Base-by-base conservation (phyloP, 2,113 vertebrate genomes). In the Anas platyrhynchos region DNA sequence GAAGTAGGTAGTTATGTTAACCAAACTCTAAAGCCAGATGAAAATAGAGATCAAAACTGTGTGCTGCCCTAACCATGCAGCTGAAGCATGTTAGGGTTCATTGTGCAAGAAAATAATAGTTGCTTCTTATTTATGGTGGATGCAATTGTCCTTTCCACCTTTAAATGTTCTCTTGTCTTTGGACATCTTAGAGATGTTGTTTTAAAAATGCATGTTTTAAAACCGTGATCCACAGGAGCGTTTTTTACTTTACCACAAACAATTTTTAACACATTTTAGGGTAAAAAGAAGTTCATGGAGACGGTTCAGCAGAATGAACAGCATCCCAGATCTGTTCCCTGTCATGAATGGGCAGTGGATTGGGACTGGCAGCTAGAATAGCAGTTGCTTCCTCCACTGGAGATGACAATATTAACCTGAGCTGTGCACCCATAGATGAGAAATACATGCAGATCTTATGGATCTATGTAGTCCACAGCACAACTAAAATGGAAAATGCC, bases 361-460 rank as follows among this genome's bases (percentile, higher is more conserved):
- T n/a, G 6, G 41, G 27, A 15, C 36, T 86, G 43, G 67, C 10
- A 84, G 26, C 3, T 43, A 73, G 44, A 65, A 72, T 32, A 61
- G 22, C 2, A 4, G 11, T 29, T 38, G 17, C 5, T 31, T 71
- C n/a, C 78, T 43, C 43, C 17, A 43, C 6, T 0, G 1, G 4
- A 1, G 1, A 16, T 16, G 32, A 50, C 25, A 48, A 2, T 44
- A 29, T 16, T 36, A 56, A 6, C 22, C 13, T 34, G 65, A 59
- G 1, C 34, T 77, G 7, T 48, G 52, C n/a, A 10, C n/a, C 16
- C 23, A 8, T 10, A 62, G 46, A 27, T 11, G 67, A 43, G 43
- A 16, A 43, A 44, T 0, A 0, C 27, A n/a, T 1, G 3, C 36
- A 68, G 46, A 41, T 41, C 9, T 66, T 75, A 34, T 4, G 32